These are phyloP conservation scores for Erythrocercus mccallii DNA, from an alignment of 2,113 vertebrate genomes.

Conservation along the genomic window DNA sequence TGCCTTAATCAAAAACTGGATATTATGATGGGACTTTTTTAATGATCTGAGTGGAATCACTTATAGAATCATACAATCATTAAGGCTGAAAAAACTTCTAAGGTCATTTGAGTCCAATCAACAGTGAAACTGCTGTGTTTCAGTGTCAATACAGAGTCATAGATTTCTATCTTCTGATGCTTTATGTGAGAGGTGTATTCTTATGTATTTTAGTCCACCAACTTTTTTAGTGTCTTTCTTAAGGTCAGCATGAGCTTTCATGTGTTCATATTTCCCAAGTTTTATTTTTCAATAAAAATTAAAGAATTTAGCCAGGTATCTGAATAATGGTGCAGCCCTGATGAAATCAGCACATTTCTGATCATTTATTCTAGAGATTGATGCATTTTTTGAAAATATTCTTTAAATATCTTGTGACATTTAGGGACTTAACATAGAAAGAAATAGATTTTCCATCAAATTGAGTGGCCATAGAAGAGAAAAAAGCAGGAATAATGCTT, in stretches of 20 bases:
- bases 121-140: background rate
- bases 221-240: background rate
- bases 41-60: background rate
- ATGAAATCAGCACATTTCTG: background rate
- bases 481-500: background rate
- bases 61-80: background rate
- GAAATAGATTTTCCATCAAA: background rate
- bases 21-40: background rate
- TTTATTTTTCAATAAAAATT: background rate
- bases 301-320: background rate
- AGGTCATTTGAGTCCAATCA: background rate
- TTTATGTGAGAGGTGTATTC: background rate
- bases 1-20: background rate
- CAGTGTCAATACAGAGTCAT: background rate
- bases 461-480: background rate
- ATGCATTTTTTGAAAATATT: background rate
- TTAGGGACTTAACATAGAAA: background rate
- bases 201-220: background rate
- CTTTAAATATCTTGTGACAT: background rate
- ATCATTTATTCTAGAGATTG: background rate
- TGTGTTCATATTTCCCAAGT: background rate
- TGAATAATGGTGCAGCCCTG: background rate
- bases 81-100: background rate
- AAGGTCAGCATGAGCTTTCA: background rate
- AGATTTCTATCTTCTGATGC: background rate